Base-by-base conservation (phyloP, 2,888 invertebrate genomes). In the Aspidiotus destructor region DNA sequence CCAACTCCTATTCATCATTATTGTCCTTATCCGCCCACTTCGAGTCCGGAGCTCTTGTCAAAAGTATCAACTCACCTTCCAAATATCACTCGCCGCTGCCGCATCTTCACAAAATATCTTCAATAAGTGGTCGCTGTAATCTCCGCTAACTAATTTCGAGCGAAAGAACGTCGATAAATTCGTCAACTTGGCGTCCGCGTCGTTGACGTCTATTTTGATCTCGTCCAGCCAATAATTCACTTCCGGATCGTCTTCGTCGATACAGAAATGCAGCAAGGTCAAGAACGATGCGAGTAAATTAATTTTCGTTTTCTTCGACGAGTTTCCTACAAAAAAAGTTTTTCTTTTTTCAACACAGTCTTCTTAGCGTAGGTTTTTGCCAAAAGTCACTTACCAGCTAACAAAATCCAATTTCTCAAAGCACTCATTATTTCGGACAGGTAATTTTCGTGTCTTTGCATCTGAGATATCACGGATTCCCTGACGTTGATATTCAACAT, bases 51-150 rank as follows among this genome's bases (percentile, higher is more conserved):
- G 3, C 11, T 55, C 53, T 8, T 5, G n/a, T 52, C n/a, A 11
- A 13, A n/a, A 52, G 5, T 13, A 52, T 52, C n/a, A 28, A 52
- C 75, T 73, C 71, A 80, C 81, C 75, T 91, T 86, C 75, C 91
- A 91, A 11, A 95, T 87, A 73, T 93, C 91, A 75, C 92, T 92
- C 0, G 92, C 92, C 1, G 89, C 88, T 10, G 89, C 88, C 70
- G 89, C 89, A 78, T 95, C 94, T 67, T 89, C 85, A 73, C 92
- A 92, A 65, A 94, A 78, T 48, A 86, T 85, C 73, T 89, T 86
- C 75, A 92, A 86, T 60, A 94, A 77, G 74, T 86, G 86, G 72
- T 90, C 89, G 0, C 92, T 92, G 73, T 89, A 91, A 7, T 85
- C 83, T 55, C 70, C 68, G 58, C 68, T 70, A 54, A 67, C 42